Evolutionary conservation across 2,113 vertebrate species (phyloP).

Genomic region (Tupaia chinensis): DNA sequence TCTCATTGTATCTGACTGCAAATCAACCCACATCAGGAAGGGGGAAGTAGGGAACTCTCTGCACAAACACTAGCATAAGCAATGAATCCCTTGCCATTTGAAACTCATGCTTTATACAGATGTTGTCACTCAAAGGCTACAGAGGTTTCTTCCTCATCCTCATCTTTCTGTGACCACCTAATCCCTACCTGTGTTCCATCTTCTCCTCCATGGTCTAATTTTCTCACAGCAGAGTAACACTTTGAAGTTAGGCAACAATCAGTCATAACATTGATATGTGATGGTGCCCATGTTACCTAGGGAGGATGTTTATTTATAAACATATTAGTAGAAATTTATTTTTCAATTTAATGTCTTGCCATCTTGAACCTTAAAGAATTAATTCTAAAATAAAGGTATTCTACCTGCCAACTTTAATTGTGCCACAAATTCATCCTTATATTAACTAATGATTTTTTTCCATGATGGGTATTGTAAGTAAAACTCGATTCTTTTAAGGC

Average conservation of each 20-base stretch:
- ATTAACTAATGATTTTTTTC: neutral
- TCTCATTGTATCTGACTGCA: neutral
- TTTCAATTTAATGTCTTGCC: constrained; percentile 47
- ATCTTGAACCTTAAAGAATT: constrained; percentile 50
- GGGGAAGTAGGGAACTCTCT: neutral
- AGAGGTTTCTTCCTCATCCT: neutral
- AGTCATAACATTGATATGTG: neutral
- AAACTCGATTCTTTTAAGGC: neutral
- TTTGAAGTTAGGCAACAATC: constrained; percentile 10
- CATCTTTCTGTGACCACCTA: neutral
- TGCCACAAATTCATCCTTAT: constrained; percentile 3
- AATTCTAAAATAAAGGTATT: constrained; percentile 47
- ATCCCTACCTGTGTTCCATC: neutral
- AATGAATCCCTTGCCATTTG: neutral
- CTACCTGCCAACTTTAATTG: constrained; percentile 53
- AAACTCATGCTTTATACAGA: constrained; percentile 6
- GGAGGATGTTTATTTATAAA: neutral
- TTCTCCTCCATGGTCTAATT: neutral
- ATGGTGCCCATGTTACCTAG: neutral
- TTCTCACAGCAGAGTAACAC: neutral
- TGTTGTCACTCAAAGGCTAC: neutral
- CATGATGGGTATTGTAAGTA: neutral
- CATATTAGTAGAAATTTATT: neutral
- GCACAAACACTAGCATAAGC: neutral
- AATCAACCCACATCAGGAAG: neutral